phyloP scores from a whole-genome alignment of 1,140 invertebrate genomes.

The Macrocentrus cingulum region DNA sequence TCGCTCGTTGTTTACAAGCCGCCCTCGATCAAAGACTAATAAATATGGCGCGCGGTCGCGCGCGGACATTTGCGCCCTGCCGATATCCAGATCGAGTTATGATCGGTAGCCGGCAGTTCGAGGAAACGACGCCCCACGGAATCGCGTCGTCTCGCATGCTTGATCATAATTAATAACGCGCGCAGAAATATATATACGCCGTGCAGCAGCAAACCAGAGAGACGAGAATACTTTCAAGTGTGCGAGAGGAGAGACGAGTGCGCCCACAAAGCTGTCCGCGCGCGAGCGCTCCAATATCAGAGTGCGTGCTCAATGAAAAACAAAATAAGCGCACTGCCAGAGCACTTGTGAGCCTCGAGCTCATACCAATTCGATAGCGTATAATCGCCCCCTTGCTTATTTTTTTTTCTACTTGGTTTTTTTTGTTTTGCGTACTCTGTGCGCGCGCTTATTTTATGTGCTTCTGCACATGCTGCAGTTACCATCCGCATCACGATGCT shows the following conservation, averaged over 20 bases:
- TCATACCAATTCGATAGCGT: conserved; percentile 1
- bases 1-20: conserved; percentile 32
- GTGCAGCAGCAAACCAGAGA: neutral
- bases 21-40: conserved; percentile 7
- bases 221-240: too few relatives aligned
- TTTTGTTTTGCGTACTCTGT: too few relatives aligned
- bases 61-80: conserved; percentile 18
- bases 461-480: too few relatives aligned
- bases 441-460: too few relatives aligned
- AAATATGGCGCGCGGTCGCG: neutral
- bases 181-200: neutral
- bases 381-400: neutral
- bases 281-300: neutral
- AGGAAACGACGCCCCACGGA: conserved; percentile 31
- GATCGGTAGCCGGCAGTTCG: conserved; percentile 38
- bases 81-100: conserved; percentile 41
- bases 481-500: too few relatives aligned
- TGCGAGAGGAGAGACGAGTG: conserved; percentile 20
- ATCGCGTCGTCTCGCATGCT: conserved; percentile 54
- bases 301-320: neutral
- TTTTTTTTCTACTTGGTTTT: too few relatives aligned
- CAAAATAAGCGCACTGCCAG: neutral
- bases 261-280: conserved; percentile 52
- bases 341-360: neutral
- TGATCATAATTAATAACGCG: conserved; percentile 57